Evolutionary conservation across 2,888 invertebrate genomes (phyloP), one percentile per base, ranked within the genome.

Genomic region (Drosophila percnosoma): DNA sequence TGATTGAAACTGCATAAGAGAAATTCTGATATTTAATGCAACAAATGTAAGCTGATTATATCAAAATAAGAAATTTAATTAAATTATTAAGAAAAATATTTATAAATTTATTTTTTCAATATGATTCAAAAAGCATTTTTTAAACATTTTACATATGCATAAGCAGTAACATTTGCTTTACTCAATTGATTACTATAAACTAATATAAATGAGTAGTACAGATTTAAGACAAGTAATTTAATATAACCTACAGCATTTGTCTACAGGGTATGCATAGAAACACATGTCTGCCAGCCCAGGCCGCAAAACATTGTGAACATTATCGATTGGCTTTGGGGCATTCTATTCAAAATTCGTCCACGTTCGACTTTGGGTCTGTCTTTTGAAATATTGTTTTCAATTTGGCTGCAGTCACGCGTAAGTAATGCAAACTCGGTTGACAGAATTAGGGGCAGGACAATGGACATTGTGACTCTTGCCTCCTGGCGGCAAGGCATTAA

Each of bases 351-450:
- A 78, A 65, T 79, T 65, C 38, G 42, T 38, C 31, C 73, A 73
- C 66, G 70, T 65, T 53, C 55, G 33, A 64, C 49, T 33, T 63
- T 27, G 40, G 57, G 34, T 65, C 53, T 52, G 65, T 33, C 72
- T 45, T 49, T 49, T 55, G 33, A 53, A 52, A 57, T 63, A 51
- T 67, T 59, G 57, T 66, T 74, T 70, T 68, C 68, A 69, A 79
- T 74, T 65, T 77, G 36, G 11, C 60, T 64, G 55, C 89, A 80
- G 81, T 83, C 78, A 83, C 62, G 87, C 68, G 84, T 78, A 63
- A 89, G 55, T 90, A 85, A 85, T 87, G 67, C 73, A 73, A 85
- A 83, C 86, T 73, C 42, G 59, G 36, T 58, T 69, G 67, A 81
- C 59, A 45, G 80, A 67, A 67, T 85, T 72, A 58, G 18, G 18